phyloP scores from a whole-genome alignment of 2,113 vertebrate genomes.

The Hylia prasina region DNA sequence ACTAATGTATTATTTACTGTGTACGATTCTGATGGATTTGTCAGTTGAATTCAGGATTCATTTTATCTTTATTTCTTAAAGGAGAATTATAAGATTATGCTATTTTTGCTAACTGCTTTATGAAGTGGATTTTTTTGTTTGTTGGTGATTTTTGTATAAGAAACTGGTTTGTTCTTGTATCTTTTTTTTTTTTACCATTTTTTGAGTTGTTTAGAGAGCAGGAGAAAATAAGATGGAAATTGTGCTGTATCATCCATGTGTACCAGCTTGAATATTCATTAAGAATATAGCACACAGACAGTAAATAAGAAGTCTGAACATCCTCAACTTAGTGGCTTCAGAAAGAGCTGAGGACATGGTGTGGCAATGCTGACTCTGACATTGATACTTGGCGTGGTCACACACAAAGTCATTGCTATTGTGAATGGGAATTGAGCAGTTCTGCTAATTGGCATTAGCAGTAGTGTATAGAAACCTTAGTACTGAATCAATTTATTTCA shows the following conservation, averaged over 20 bases:
- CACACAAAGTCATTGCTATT: background rate
- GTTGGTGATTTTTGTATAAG: background rate
- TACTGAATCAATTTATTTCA: background rate
- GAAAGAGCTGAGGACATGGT: background rate
- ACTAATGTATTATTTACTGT: background rate
- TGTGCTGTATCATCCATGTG: background rate
- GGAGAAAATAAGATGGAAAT: background rate
- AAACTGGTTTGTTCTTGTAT: background rate
- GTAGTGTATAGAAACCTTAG: background rate
- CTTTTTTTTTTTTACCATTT: background rate
- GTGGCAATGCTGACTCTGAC: background rate
- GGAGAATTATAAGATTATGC: background rate
- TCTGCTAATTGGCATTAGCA: background rate
- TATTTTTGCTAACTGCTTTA: background rate
- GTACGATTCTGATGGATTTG: background rate
- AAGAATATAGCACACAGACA: background rate
- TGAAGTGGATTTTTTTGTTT: background rate
- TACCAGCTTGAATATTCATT: background rate
- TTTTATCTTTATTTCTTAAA: background rate
- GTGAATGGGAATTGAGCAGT: background rate
- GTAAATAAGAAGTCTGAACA: background rate
- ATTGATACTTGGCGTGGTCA: background rate
- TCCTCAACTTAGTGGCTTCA: background rate
- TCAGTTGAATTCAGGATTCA: background rate
- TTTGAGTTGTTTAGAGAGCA: background rate